phyloP scores from a whole-genome alignment of 1,140 invertebrate genomes.

The Drosophila ercepeae region DNA sequence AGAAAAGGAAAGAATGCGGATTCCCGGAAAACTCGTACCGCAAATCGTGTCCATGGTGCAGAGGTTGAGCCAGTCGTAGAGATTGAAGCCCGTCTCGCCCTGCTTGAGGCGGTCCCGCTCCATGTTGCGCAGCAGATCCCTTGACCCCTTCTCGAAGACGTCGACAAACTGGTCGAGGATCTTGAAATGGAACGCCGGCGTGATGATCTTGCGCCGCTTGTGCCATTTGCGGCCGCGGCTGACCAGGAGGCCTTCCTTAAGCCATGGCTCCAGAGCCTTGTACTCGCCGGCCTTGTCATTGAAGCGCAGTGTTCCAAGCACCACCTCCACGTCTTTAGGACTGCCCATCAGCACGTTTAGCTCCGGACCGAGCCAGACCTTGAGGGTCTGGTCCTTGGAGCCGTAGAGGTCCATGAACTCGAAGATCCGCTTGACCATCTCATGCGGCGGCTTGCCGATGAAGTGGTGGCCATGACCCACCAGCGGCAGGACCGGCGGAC shows the following conservation, averaged over 20 bases:
- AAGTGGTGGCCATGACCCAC: slow-evolving; percentile 76
- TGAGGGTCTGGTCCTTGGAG: slow-evolving; percentile 84
- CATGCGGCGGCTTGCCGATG: slow-evolving; percentile 57
- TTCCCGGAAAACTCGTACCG: slow-evolving; percentile 84
- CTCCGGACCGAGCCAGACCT: slow-evolving; percentile 76
- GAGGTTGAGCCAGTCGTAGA: slow-evolving; percentile 87
- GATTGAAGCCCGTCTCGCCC: slow-evolving; percentile 83
- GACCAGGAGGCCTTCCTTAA: slow-evolving; percentile 89
- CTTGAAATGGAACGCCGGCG: slow-evolving; percentile 94
- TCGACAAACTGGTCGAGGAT: slow-evolving; percentile 91
- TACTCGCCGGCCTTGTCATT: slow-evolving; percentile 85
- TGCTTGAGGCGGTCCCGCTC: slow-evolving; percentile 46
- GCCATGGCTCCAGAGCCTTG: slow-evolving; percentile 88
- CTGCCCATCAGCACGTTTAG: slow-evolving; percentile 65
- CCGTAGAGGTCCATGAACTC: slow-evolving; percentile 44
- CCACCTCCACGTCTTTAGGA: slow-evolving; percentile 69
- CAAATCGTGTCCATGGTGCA: slow-evolving; percentile 91
- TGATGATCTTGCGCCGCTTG: slow-evolving; percentile 90
- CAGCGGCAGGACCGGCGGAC: slow-evolving; percentile 59
- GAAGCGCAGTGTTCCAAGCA: slow-evolving; percentile 61
- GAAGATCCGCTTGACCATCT: slow-evolving; percentile 23
- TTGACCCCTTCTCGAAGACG: slow-evolving; percentile 89
- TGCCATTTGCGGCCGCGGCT: slow-evolving; percentile 89
- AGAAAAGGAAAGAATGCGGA: no score
- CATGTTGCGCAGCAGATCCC: slow-evolving; percentile 86